Base-by-base conservation (phyloP, 53 echinoderm and acorn worm species). In the Holothuria leucospilota region DNA sequence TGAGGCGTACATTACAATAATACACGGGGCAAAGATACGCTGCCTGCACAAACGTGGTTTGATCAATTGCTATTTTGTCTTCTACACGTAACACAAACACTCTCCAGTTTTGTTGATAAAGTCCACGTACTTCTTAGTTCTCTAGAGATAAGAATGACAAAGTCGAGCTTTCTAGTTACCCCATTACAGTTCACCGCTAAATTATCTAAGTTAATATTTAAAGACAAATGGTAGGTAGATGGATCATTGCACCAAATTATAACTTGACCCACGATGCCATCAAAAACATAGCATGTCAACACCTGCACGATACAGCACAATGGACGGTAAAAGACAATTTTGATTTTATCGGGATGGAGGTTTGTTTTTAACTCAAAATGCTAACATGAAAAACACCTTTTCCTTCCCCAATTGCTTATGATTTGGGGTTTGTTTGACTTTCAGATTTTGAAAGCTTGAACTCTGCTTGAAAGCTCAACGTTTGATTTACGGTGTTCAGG, bases 51-150 rank as follows among this genome's bases (percentile, higher is more conserved):
- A 75, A 75, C 49, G 75, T 51, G 52, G 75, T 51, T 75, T 26
- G 52, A 75, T 75, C 51, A 49, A 75, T 56, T 75, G 75, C 75
- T 75, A 75, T 75, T 75, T 75, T 75, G 75, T 75, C 75, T 75
- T 51, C 52, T 28, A 75, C 75, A 75, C 75, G 75, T 75, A 75
- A 75, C 52, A 75, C 75, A 75, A 75, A 75, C 75, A 75, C 75
- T 75, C 74, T 20, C 24, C 75, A 75, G 75, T 49, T 75, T 75
- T 75, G 75, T 75, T 75, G 75, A 75, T 75, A 75, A 75, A 75
- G 75, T 75, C 75, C 51, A 75, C 51, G 75, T 41, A 75, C 75
- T 72, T 75, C 75, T 51, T 75, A 52, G 51, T 52, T 51, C 52
- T 52, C n/a, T 49, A 46, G 51, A 75, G 75, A 75, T 75, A 75